Conservation (phyloP, 2,113 vertebrate genomes). For the Argyrosomus japonicus region DNA sequence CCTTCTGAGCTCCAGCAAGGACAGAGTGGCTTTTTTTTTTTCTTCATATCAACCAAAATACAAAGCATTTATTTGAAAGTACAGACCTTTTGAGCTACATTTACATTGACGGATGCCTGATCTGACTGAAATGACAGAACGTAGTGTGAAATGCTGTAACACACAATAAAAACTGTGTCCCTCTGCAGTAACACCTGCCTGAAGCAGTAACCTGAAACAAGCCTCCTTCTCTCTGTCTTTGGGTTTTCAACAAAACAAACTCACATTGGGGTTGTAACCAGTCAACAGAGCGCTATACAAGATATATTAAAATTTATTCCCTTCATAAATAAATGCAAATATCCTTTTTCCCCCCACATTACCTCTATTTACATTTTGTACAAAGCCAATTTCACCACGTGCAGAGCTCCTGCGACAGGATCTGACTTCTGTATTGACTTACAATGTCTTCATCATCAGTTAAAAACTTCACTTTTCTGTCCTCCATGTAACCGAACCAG, state of each 20-base stretch:
- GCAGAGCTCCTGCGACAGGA: conserved; percentile 17
- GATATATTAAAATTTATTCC: conserved; percentile 89
- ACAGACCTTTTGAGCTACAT: conserved; percentile 53
- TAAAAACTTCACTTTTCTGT: conserved; percentile 8
- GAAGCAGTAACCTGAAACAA: conserved; percentile 80
- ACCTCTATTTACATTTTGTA: conserved; percentile 83
- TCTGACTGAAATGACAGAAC: conserved; percentile 35
- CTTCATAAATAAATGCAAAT: conserved; percentile 88
- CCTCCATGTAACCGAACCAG: conserved; percentile 51
- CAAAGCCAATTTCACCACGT: conserved; percentile 50
- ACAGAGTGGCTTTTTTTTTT: conserved; percentile 27
- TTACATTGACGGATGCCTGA: conserved; percentile 37
- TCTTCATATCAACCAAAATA: conserved; percentile 63
- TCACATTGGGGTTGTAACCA: conserved; percentile 78
- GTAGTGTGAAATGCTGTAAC: conserved; percentile 74
- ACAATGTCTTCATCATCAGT: conserved; percentile 35
- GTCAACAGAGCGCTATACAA: conserved; percentile 80
- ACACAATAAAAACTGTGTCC: conserved; percentile 64
- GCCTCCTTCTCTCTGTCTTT: conserved; percentile 30
- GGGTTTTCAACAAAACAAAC: conserved; percentile 29
- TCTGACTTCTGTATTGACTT: conserved; percentile 33
- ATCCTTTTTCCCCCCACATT: conserved; percentile 66
- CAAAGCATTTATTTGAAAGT: conserved; percentile 19
- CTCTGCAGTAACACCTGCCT: conserved; percentile 80
- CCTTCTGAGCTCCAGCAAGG: conserved; percentile 35